Evolutionary conservation across 2,888 invertebrate genomes (phyloP).

Genomic region (Adelognathus sp.): DNA sequence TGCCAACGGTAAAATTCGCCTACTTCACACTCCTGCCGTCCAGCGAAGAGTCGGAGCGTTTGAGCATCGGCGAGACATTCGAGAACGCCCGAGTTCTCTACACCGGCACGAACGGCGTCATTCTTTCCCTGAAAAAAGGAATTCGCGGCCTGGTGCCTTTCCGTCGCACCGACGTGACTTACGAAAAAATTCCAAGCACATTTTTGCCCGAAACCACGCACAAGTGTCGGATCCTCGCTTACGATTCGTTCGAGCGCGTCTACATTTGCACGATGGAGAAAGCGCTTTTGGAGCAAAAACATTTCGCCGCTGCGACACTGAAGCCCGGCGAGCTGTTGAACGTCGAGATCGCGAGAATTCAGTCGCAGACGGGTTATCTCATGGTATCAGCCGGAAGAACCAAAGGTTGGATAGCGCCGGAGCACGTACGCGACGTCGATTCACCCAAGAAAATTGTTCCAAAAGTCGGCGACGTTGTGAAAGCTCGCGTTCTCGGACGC

Average conservation of each 20-base stretch:
- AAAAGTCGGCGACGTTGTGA: constrained; percentile 83
- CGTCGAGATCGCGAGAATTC: constrained; percentile 69
- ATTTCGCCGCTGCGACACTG: constrained; percentile 80
- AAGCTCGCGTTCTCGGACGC: constrained; percentile 84
- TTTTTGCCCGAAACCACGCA: constrained; percentile 82
- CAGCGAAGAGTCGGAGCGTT: constrained; percentile 72
- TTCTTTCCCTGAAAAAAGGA: constrained; percentile 69
- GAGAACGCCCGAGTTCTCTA: constrained; percentile 83
- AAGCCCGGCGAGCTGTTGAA: constrained; percentile 69
- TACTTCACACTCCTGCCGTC: constrained; percentile 83
- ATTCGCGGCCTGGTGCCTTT: constrained; percentile 74
- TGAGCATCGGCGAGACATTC: constrained; percentile 84
- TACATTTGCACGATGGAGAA: constrained; percentile 87
- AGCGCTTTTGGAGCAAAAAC: constrained; percentile 82
- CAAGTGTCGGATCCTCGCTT: constrained; percentile 84
- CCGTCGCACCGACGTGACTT: constrained; percentile 70
- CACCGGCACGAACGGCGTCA: constrained; percentile 80
- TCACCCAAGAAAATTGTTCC: constrained; percentile 82
- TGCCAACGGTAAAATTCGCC: constrained; percentile 87
- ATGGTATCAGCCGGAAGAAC: constrained; percentile 68
- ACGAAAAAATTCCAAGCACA: constrained; percentile 79
- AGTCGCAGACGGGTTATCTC: constrained; percentile 65
- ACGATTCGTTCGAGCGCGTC: constrained; percentile 85
- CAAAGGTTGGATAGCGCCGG: constrained; percentile 69
- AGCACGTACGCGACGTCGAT: constrained; percentile 69